A percentile compares a stretch with the other conserved stretches of the same genome.
phyloP scores from a whole-genome alignment of 1,140 invertebrate species.

The Nasonia vitripennis region DNA sequence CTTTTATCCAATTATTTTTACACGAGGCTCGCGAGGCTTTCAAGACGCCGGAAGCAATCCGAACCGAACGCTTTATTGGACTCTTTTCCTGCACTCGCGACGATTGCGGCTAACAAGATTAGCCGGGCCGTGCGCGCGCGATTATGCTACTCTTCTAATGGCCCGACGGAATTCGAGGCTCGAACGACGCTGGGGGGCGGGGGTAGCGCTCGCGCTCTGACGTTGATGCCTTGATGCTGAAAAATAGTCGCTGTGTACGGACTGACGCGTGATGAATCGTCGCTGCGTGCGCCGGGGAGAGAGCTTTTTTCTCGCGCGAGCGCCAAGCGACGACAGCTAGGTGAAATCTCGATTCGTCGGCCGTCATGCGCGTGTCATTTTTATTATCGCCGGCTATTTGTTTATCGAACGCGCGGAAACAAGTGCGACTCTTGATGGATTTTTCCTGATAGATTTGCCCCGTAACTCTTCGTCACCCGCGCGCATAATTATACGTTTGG shows the following conservation, averaged over 20 bases:
- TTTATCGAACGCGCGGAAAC: neutral
- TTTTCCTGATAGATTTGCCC: neutral
- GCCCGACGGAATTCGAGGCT: too few relatives aligned
- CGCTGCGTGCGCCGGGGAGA: neutral
- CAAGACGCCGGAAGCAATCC: conserved; percentile 48
- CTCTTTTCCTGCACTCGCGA: neutral
- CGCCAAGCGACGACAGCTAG: neutral
- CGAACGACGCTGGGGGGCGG: too few relatives aligned
- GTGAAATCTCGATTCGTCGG: neutral
- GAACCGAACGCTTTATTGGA: conserved; percentile 52
- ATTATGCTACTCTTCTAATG: too few relatives aligned
- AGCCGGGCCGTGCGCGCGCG: neutral
- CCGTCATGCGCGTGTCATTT: neutral
- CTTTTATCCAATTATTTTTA: conserved; percentile 55
- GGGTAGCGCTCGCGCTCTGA: too few relatives aligned
- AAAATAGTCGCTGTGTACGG: neutral
- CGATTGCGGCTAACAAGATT: conserved; percentile 8
- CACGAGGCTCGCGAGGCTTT: conserved; percentile 39
- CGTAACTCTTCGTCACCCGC: neutral
- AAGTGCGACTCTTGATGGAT: neutral
- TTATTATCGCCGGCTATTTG: neutral
- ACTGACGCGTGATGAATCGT: conserved; percentile 10
- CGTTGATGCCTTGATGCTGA: neutral
- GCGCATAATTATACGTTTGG: too few relatives aligned
- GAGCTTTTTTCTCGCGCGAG: neutral